Base-by-base conservation (phyloP, 2,888 invertebrate species). In the Eremobia ochroleuca region DNA sequence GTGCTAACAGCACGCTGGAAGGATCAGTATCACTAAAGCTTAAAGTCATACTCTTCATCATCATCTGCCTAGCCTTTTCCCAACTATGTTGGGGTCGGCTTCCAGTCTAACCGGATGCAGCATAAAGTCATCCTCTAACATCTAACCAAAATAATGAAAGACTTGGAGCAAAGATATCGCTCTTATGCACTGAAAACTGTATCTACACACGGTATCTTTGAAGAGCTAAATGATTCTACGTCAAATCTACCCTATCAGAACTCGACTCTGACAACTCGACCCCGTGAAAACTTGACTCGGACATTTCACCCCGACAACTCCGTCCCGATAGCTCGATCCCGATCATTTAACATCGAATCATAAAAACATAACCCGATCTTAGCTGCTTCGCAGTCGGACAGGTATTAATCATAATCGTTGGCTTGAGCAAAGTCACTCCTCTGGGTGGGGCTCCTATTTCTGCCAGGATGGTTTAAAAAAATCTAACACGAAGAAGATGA, bases 21-120 rank as follows among this genome's bases (percentile, higher is more conserved):
- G 40, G 55, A 70, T 43, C 25, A 43, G 15, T 52, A n/a, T n/a
- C 28, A 25, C 11, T 34, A 34, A 76, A 76, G 40, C 5, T 43
- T 28, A 25, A 58, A 75, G 65, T 76, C 76, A 68, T 76, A 9
- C 0, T 52, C 18, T 34, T n/a, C n/a, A n/a, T n/a, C n/a, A n/a
- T n/a, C n/a, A n/a, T n/a, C n/a, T n/a, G n/a, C n/a, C n/a, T n/a
- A n/a, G n/a, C n/a, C n/a, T n/a, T n/a, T n/a, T n/a, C n/a, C n/a
- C n/a, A n/a, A n/a, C n/a, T n/a, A n/a, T n/a, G n/a, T n/a, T n/a
- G n/a, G n/a, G n/a, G n/a, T n/a, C n/a, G n/a, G n/a, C n/a, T n/a
- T n/a, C n/a, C n/a, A n/a, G n/a, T n/a, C n/a, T n/a, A n/a, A n/a
- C n/a, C n/a, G n/a, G n/a, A n/a, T n/a, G n/a, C n/a, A 76, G 40